Conservation (phyloP, 64 coral and sea anemone genomes). For the Montipora capricornis region DNA sequence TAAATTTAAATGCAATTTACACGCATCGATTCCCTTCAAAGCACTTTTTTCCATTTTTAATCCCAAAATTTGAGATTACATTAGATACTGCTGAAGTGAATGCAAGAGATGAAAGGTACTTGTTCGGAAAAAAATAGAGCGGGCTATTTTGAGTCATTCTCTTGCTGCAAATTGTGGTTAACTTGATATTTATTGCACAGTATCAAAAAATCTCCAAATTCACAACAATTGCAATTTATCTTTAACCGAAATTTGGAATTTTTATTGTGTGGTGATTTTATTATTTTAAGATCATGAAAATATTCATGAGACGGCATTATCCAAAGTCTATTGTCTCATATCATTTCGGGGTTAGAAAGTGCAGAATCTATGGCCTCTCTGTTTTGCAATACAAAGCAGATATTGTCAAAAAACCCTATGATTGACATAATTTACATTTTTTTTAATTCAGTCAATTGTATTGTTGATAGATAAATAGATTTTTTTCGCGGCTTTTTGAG, state of each 20-base stretch:
- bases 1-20: not conserved
- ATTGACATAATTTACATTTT: not conserved
- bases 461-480: not conserved
- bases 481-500: not conserved
- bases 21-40: not conserved
- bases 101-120: no score
- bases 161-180: not conserved
- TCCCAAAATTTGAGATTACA: no score
- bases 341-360: not conserved
- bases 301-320: conserved; percentile 24
- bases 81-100: no score
- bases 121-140: no score
- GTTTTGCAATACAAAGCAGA: not conserved
- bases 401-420: conserved; percentile 8
- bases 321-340: not conserved
- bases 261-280: not conserved
- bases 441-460: conserved; percentile 3
- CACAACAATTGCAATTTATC: no score
- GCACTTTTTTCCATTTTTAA: not conserved
- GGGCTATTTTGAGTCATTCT: not conserved
- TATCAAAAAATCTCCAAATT: conserved; percentile 9
- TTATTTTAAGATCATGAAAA: not conserved
- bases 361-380: not conserved
- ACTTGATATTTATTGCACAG: not conserved
- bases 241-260: conserved; percentile 3